phyloP scores from a whole-genome alignment of 2,888 invertebrate species.

The Hydropsyche betteni region DNA sequence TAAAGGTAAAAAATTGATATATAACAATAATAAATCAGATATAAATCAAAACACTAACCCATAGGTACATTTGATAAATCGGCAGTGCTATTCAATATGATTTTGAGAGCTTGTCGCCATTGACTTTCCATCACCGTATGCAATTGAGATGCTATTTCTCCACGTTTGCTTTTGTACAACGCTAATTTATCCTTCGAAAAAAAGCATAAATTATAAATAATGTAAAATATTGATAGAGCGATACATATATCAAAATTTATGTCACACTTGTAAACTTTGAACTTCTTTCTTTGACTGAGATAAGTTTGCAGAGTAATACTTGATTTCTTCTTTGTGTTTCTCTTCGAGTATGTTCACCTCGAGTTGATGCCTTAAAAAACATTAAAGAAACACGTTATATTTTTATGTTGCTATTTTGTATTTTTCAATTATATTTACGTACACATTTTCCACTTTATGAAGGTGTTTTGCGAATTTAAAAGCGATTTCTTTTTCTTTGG shows the following conservation, averaged over 20 bases:
- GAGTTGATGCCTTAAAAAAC: constrained; percentile 69
- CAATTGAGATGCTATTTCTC: constrained; percentile 76
- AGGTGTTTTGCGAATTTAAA: constrained; percentile 79
- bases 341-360: constrained; percentile 81
- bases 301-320: constrained; percentile 75
- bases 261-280: constrained; percentile 69
- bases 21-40: too few species aligned
- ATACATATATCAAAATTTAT: constrained; percentile 52
- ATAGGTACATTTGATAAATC: background rate
- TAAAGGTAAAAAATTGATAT: too few species aligned
- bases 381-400: background rate
- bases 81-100: constrained; percentile 62
- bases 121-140: constrained; percentile 83
- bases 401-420: too few species aligned
- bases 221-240: background rate
- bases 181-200: constrained; percentile 59
- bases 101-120: constrained; percentile 79
- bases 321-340: constrained; percentile 81
- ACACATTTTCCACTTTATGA: constrained; percentile 68
- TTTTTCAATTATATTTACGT: constrained; percentile 36
- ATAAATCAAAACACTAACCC: background rate
- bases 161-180: constrained; percentile 64
- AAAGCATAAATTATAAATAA: constrained; percentile 1
- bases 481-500: constrained; percentile 72
- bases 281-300: constrained; percentile 75